Conservation (phyloP, 2,888 invertebrate genomes). For the Malthinus flaveolus region DNA sequence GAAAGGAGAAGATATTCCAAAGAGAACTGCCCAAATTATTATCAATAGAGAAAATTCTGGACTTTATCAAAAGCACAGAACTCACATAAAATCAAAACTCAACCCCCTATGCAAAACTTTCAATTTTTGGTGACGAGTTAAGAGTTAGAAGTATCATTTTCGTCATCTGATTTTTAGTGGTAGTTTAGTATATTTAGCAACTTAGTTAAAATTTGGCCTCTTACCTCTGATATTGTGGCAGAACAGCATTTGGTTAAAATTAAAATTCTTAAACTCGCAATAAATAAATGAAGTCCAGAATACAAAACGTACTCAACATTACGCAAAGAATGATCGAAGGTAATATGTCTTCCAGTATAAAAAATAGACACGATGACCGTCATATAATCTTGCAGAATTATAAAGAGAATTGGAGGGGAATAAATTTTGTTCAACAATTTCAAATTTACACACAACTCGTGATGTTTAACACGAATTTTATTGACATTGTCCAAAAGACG, state of each 20-base stretch:
- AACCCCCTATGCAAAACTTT: no score
- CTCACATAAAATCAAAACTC: no score
- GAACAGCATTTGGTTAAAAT: constrained; percentile 5
- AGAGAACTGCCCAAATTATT: no score
- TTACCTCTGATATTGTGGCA: constrained; percentile 3
- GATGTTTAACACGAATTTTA: background rate
- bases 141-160: no score
- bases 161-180: no score
- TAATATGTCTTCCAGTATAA: constrained; percentile 7
- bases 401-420: constrained; percentile 3
- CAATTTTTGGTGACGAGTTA: no score
- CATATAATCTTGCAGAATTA: constrained; percentile 10
- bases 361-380: background rate
- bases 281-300: background rate
- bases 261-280: no score
- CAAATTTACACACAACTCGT: background rate
- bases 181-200: no score
- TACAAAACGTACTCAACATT: background rate
- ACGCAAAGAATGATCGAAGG: background rate
- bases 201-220: no score
- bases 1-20: no score
- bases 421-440: constrained; percentile 9
- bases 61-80: no score
- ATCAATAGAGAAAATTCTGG: no score
- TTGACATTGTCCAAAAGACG: constrained; percentile 1